Percentiles rank a stretch among this genome's conserved stretches.
Evolutionary conservation across 2,797 vertebrate genomes (phyloP).

Genomic region (Neopelma chrysocephalum): DNA sequence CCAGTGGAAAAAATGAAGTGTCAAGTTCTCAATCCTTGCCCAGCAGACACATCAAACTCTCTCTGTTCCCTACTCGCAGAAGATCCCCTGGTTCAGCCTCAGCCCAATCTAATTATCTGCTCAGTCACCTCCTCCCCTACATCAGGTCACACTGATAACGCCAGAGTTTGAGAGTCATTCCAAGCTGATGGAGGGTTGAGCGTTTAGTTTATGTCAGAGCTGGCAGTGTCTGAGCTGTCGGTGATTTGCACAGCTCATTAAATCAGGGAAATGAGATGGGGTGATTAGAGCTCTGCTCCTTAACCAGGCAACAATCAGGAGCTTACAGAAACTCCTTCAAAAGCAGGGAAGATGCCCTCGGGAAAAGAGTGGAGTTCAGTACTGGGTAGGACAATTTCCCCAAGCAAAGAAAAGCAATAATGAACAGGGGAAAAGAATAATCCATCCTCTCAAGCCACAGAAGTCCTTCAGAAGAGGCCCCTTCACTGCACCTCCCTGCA

Average conservation of each 20-base stretch:
- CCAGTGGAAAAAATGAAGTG: neutral
- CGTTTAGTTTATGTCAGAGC: neutral
- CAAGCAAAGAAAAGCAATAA: neutral
- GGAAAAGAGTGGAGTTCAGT: neutral
- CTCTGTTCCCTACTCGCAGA: neutral
- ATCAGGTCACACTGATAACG: neutral
- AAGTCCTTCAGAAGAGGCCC: neutral
- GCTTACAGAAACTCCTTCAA: neutral
- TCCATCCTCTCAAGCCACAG: neutral
- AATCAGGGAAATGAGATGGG: neutral
- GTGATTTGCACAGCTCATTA: neutral
- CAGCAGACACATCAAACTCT: neutral
- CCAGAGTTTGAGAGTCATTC: neutral
- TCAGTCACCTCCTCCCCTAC: neutral
- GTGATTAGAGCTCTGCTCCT: neutral
- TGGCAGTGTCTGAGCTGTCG: neutral
- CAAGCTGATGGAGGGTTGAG: neutral
- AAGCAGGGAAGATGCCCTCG: neutral
- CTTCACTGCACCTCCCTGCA: neutral
- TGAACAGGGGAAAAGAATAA: neutral
- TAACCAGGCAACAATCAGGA: neutral
- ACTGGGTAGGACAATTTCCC: neutral
- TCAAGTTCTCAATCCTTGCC: neutral
- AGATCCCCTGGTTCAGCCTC: neutral
- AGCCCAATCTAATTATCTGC: neutral